Evolutionary conservation across 2,113 vertebrate species (phyloP).

Genomic region (Epinephelus cyanopodus): DNA sequence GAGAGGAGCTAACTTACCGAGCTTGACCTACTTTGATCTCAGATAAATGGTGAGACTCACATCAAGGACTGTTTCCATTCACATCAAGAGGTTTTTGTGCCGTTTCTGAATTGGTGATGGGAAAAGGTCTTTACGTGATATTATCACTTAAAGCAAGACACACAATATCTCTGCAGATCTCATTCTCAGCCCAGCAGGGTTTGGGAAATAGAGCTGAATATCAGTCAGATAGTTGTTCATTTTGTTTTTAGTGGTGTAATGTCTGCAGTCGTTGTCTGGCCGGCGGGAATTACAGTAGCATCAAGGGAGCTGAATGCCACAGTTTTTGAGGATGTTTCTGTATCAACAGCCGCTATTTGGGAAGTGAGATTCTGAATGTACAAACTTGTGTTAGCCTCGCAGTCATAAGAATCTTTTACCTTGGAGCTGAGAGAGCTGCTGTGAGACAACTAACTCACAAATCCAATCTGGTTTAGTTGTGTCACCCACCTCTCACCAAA

Average conservation of each 20-base stretch:
- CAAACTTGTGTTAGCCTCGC: neutral
- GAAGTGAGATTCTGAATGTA: neutral
- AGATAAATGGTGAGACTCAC: conserved; percentile 33
- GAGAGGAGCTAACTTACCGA: conserved; percentile 29
- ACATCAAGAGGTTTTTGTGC: neutral
- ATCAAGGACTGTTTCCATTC: conserved; percentile 22
- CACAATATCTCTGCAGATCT: neutral
- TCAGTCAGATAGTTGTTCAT: neutral
- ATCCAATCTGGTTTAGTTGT: too few species aligned
- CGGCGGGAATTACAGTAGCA: neutral
- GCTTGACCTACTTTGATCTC: conserved; percentile 73
- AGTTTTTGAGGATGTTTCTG: neutral
- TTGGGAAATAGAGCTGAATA: neutral
- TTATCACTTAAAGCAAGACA: neutral
- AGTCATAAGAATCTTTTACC: neutral
- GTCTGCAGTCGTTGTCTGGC: neutral
- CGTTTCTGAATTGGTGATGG: neutral
- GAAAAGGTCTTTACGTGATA: neutral
- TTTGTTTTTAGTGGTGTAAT: neutral
- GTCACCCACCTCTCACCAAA: neutral
- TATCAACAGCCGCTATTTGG: conserved; percentile 8
- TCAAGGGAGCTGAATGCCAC: neutral
- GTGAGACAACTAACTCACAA: neutral
- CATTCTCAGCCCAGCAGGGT: conserved; percentile 1
- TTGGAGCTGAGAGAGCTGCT: conserved; percentile 3